Base-by-base conservation (phyloP, 2,113 vertebrate species). In the Taxidea taxus region DNA sequence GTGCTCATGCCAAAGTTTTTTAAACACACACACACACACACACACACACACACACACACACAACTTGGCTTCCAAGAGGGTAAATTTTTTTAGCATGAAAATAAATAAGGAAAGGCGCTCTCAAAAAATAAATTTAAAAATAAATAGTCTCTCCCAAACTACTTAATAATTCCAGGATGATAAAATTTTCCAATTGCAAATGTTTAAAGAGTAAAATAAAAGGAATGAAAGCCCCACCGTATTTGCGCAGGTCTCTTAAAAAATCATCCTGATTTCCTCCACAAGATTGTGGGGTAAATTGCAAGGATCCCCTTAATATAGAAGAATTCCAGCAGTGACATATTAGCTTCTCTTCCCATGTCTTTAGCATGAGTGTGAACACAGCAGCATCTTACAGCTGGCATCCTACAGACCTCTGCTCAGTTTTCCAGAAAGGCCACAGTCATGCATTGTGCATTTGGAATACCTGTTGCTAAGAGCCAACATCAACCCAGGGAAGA, bases 231-330 rank as follows among this genome's bases (percentile, higher is more conserved):
- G 83, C 18, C 12, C 54, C 34, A 6, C 29, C 83, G 74, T 94
- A 62, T 56, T 62, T 49, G 74, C 0, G 0, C 20, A 85, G n/a
- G 12, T 34, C 88, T 90, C 51, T 95, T 88, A 81, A 93, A 96
- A 84, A 96, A 84, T 87, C 62, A 92, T 39, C 37, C 92, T 75
- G 37, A 96, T 95, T 81, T 94, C 56, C 96, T 86, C 74, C 95
- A 92, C 88, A 83, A 97, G 85, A 6, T 47, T 62, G 47, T 15
- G 27, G 27, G 31, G 72, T 75, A 80, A 75, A 87, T 27, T 74
- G 21, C 20, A 66, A 92, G 39, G 25, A 87, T 97, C 54, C 86
- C 78, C 51, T 90, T 74, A 42, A 74, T n/a, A 81, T 18, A 92
- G 74, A 90, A 92, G 27, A 84, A 56, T 2, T 92, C 42, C 42